These are phyloP conservation scores for Drosophila yooni DNA, from an alignment of 2,888 invertebrate species.

Conservation along the genomic window DNA sequence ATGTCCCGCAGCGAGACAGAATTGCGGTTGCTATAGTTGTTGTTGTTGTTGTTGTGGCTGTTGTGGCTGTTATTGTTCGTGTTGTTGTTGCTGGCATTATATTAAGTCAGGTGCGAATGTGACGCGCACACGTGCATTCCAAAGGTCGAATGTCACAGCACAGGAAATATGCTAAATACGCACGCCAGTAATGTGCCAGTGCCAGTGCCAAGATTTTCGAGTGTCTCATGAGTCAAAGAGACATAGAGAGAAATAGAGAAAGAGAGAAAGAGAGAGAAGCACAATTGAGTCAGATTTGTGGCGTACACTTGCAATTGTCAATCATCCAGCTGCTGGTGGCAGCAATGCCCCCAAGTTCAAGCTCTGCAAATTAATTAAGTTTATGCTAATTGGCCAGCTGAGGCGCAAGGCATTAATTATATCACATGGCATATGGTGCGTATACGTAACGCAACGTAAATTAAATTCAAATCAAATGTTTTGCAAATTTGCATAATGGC, in stretches of 20 bases:
- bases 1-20: slow-evolving; percentile 39
- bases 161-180: slow-evolving; percentile 70
- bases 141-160: slow-evolving; percentile 61
- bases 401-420: slow-evolving; percentile 62
- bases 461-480: slow-evolving; percentile 71
- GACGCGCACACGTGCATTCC: slow-evolving; percentile 29
- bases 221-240: slow-evolving; percentile 7
- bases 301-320: slow-evolving; percentile 45
- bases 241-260: not conserved
- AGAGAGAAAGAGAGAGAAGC: not conserved
- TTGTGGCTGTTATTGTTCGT: slow-evolving; percentile 4
- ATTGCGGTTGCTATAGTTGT: not conserved
- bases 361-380: slow-evolving; percentile 69
- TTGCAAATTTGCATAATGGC: slow-evolving; percentile 65
- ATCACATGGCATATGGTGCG: slow-evolving; percentile 56
- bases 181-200: slow-evolving; percentile 19
- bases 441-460: slow-evolving; percentile 51
- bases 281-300: slow-evolving; percentile 40
- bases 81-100: slow-evolving; percentile 13
- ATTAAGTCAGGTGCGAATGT: slow-evolving; percentile 51
- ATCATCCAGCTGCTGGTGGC: slow-evolving; percentile 29
- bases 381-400: slow-evolving; percentile 73
- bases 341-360: slow-evolving; percentile 7
- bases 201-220: slow-evolving; percentile 8
- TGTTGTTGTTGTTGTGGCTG: slow-evolving; percentile 1